These are phyloP conservation scores for Coleophora flavipennella DNA, from an alignment of 2,888 invertebrate genomes.

Conservation along the genomic window DNA sequence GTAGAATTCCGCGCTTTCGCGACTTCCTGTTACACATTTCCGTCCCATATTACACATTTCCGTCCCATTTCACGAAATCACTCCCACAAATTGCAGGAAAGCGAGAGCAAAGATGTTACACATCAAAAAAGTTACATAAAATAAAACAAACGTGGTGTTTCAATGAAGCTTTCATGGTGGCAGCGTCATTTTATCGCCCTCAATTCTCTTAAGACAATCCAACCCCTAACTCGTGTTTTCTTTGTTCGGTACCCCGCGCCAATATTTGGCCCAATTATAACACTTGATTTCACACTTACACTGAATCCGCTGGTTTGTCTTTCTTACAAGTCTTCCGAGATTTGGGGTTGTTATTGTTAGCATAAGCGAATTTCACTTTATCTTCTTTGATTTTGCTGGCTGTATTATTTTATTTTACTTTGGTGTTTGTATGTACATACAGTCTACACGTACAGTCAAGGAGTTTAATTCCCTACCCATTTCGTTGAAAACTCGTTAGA, in stretches of 20 bases:
- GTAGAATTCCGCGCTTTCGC: too few relatives aligned
- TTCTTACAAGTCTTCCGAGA: conserved; percentile 15
- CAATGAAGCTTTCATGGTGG: too few relatives aligned
- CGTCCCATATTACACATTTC: too few relatives aligned
- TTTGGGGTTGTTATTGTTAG: conserved; percentile 1
- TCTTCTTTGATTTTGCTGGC: neutral
- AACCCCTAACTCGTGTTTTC: conserved; percentile 48
- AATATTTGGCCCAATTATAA: conserved; percentile 56
- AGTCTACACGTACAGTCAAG: too few relatives aligned
- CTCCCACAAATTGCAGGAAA: too few relatives aligned
- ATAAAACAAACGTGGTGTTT: too few relatives aligned
- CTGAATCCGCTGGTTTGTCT: conserved; percentile 36
- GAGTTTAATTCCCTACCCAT: too few relatives aligned
- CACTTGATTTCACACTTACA: conserved; percentile 56
- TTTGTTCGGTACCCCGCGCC: conserved; percentile 48
- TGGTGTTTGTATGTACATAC: neutral
- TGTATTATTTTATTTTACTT: neutral
- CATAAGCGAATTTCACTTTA: conserved; percentile 3
- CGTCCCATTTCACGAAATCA: too few relatives aligned
- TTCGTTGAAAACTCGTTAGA: too few relatives aligned
- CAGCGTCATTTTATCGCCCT: conserved; percentile 33
- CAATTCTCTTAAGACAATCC: conserved; percentile 40
- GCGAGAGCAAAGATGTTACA: too few relatives aligned
- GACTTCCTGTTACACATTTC: too few relatives aligned
- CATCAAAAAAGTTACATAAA: too few relatives aligned